phyloP scores from a whole-genome alignment of 2,113 vertebrate genomes.

The Urocolius indicus region DNA sequence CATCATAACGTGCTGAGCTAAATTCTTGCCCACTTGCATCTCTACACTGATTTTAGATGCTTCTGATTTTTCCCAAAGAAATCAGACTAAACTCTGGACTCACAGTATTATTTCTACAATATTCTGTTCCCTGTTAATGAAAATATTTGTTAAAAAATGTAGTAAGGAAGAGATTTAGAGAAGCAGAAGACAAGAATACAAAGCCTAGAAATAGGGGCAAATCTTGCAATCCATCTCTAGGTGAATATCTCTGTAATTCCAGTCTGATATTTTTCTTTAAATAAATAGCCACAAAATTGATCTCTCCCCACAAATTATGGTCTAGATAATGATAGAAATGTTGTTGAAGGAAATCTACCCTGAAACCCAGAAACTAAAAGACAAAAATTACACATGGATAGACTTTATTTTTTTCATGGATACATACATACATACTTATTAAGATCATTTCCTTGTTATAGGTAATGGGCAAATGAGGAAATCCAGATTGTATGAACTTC shows the following conservation, averaged over 20 bases:
- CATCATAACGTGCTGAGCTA: not conserved
- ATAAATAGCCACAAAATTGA: not conserved
- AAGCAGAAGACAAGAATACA: not conserved
- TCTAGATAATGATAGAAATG: not conserved
- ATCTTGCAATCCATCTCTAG: not conserved
- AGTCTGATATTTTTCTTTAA: not conserved
- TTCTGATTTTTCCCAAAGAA: not conserved
- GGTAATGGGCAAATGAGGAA: not conserved
- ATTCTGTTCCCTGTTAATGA: not conserved
- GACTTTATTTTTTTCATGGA: not conserved
- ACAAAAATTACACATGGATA: not conserved
- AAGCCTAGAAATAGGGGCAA: not conserved
- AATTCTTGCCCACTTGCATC: not conserved
- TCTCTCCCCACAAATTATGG: accelerated
- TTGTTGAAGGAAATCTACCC: not conserved
- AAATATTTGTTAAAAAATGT: not conserved
- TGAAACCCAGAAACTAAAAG: not conserved
- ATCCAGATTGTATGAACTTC: not conserved
- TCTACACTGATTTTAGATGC: not conserved
- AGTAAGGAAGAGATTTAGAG: not conserved
- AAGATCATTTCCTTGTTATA: not conserved
- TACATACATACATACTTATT: not conserved
- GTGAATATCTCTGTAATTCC: not conserved
- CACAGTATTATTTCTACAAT: not conserved
- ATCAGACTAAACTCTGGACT: not conserved